Conservation (phyloP, 2,888 invertebrate genomes). For the Hipparchia semele region DNA sequence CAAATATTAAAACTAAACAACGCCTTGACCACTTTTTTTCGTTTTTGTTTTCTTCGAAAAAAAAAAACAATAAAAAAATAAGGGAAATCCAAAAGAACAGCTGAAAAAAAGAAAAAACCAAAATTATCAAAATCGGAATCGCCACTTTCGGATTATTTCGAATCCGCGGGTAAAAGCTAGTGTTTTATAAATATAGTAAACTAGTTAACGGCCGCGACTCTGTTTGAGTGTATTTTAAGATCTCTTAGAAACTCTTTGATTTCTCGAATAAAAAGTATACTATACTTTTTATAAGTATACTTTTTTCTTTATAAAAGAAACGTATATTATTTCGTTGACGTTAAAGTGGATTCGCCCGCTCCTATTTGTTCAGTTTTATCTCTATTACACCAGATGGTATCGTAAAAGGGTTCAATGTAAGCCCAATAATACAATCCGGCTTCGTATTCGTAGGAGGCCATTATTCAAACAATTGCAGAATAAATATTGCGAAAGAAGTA, state of each 20-base stretch:
- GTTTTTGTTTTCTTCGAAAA: too few relatives aligned
- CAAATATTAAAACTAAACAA: too few relatives aligned
- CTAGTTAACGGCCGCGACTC: neutral
- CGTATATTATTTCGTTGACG: neutral
- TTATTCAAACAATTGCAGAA: constrained; percentile 2
- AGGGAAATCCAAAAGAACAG: too few relatives aligned
- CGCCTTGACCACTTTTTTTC: too few relatives aligned
- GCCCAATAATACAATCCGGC: neutral
- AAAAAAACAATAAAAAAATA: too few relatives aligned
- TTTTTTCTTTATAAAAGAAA: neutral
- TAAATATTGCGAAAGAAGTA: neutral
- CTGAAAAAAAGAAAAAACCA: too few relatives aligned
- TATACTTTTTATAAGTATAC: too few relatives aligned
- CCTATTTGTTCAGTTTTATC: constrained; percentile 2
- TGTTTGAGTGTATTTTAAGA: neutral
- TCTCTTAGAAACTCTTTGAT: too few relatives aligned
- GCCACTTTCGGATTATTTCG: too few relatives aligned
- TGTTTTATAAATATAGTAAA: neutral
- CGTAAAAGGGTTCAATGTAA: constrained; percentile 1
- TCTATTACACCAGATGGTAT: neutral
- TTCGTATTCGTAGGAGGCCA: neutral
- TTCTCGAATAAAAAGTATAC: too few relatives aligned
- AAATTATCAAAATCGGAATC: too few relatives aligned
- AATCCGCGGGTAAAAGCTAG: too few relatives aligned
- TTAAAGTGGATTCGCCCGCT: neutral